phyloP scores from a whole-genome alignment of 2,113 vertebrate species.

The Carassius carassius region DNA sequence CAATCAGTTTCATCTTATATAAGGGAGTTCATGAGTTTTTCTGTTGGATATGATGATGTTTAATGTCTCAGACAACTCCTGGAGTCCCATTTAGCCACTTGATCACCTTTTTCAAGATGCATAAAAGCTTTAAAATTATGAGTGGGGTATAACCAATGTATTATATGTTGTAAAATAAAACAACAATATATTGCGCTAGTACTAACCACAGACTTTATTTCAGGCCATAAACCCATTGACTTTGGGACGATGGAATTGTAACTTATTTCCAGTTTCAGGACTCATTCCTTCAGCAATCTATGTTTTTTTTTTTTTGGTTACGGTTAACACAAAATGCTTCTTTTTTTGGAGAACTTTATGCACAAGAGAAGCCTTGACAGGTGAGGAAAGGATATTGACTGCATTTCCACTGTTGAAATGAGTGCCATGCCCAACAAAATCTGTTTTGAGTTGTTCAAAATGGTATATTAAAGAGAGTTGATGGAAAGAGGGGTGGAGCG shows the following conservation, averaged over 20 bases:
- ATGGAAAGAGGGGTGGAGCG: constrained; percentile 21
- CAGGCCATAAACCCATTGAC: background rate
- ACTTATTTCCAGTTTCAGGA: background rate
- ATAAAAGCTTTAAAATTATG: background rate
- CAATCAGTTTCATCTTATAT: no score
- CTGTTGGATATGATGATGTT: background rate
- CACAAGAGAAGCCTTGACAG: background rate
- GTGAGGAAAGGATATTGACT: constrained; percentile 22
- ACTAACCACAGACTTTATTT: background rate
- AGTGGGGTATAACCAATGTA: background rate
- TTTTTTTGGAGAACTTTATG: background rate
- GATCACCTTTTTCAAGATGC: background rate
- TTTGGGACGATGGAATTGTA: background rate
- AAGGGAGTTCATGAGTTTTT: no score
- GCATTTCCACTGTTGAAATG: constrained; percentile 1
- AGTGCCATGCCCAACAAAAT: constrained; percentile 13
- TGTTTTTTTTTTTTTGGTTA: background rate
- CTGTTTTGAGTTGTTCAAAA: constrained; percentile 46
- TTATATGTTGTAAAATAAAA: no score
- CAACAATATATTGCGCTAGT: no score
- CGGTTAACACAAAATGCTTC: constrained; percentile 8
- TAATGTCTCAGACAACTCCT: background rate
- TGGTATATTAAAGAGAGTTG: constrained; percentile 20
- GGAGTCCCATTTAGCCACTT: background rate
- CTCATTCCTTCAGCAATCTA: background rate